Conservation (phyloP, 2,888 invertebrate species). For the Endotricha flammealis region DNA sequence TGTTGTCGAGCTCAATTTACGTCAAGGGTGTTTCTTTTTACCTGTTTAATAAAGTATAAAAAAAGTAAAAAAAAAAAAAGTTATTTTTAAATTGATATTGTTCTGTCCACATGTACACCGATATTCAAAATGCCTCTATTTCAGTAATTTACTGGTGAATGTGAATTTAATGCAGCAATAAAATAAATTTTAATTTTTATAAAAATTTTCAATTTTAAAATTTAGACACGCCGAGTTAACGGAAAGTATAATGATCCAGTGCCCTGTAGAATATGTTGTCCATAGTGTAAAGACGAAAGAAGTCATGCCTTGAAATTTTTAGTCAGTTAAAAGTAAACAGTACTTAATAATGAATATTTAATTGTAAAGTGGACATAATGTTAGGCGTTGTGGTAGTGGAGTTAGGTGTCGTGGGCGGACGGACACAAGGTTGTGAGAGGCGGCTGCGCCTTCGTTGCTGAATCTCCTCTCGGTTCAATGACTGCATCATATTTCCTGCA, state of each 20-base stretch:
- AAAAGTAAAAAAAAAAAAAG: constrained; percentile 34
- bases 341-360: constrained; percentile 69
- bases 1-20: constrained; percentile 72
- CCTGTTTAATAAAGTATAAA: constrained; percentile 46
- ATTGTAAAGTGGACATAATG: constrained; percentile 53
- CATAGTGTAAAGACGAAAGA: constrained; percentile 71
- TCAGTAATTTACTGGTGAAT: constrained; percentile 60
- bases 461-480: constrained; percentile 75
- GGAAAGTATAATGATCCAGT: constrained; percentile 73
- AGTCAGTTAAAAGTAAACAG: constrained; percentile 72
- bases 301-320: constrained; percentile 74
- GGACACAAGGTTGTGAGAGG: constrained; percentile 60
- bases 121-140: constrained; percentile 54
- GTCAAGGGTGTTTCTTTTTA: constrained; percentile 66
- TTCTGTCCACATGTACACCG: constrained; percentile 64
- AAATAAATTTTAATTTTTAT: constrained; percentile 66
- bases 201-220: constrained; percentile 61
- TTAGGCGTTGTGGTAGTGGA: constrained; percentile 56
- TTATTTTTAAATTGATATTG: constrained; percentile 59
- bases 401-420: constrained; percentile 33
- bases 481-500: constrained; percentile 72
- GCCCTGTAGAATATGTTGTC: constrained; percentile 75
- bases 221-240: constrained; percentile 61
- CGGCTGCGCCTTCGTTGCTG: constrained; percentile 50
- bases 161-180: constrained; percentile 71